Percentiles rank a stretch among this genome's conserved stretches.
Evolutionary conservation across 2,797 vertebrate genomes (phyloP).

Genomic region (Hybognathus amarus): DNA sequence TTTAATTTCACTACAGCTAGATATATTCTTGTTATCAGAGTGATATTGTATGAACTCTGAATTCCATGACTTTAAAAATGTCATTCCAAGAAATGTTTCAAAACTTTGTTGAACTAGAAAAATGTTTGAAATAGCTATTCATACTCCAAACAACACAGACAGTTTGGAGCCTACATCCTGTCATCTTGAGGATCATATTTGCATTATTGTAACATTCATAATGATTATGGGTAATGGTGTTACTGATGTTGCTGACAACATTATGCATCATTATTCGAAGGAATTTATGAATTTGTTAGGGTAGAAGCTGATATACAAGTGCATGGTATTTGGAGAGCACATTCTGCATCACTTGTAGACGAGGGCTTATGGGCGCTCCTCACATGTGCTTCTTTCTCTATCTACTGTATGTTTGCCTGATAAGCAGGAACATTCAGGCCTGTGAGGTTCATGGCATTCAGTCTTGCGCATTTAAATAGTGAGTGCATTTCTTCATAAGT

Average conservation of each 20-base stretch:
- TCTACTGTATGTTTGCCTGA: too few relatives aligned
- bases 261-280: slow-evolving; percentile 16
- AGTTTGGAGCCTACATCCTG: not conserved
- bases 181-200: slow-evolving; percentile 7
- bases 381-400: too few relatives aligned
- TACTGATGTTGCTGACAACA: slow-evolving; percentile 4
- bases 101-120: not conserved
- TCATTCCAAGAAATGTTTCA: not conserved
- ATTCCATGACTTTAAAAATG: too few relatives aligned
- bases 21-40: too few relatives aligned
- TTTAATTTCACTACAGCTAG: too few relatives aligned
- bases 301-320: not conserved
- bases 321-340: slow-evolving; percentile 11
- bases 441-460: too few relatives aligned
- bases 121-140: too few relatives aligned
- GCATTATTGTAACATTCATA: slow-evolving; percentile 28
- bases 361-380: too few relatives aligned
- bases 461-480: too few relatives aligned
- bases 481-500: too few relatives aligned
- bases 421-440: too few relatives aligned
- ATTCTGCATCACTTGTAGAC: not conserved
- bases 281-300: slow-evolving; percentile 22
- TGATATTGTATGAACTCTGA: too few relatives aligned
- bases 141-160: not conserved
- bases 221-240: not conserved